A percentile compares a stretch with the other conserved stretches of the same genome.
Evolutionary conservation across 2,888 invertebrate species (phyloP).

Genomic region (Drosophila pseudotakahashii): DNA sequence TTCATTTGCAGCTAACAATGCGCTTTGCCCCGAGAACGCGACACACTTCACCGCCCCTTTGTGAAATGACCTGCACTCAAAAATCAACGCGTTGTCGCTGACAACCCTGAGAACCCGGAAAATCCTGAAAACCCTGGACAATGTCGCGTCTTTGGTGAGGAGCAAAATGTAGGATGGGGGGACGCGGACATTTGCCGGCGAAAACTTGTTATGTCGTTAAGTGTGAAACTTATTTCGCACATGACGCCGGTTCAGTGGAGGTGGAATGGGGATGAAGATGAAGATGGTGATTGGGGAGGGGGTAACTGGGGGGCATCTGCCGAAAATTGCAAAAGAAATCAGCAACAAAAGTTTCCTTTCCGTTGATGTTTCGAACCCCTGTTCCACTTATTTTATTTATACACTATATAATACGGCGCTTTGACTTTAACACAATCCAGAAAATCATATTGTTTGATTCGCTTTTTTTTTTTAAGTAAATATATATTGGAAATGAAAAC

Average conservation of each 20-base stretch:
- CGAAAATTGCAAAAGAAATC: slow-evolving; percentile 77
- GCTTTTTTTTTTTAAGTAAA: neutral
- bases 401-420: neutral
- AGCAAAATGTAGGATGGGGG: neutral
- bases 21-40: slow-evolving; percentile 19
- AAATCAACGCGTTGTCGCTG: slow-evolving; percentile 54
- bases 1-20: slow-evolving; percentile 44
- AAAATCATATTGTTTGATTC: neutral
- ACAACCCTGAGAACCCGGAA: slow-evolving; percentile 45
- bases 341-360: slow-evolving; percentile 74
- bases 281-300: neutral
- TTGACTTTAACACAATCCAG: neutral
- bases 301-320: slow-evolving; percentile 25
- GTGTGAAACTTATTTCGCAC: slow-evolving; percentile 80
- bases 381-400: slow-evolving; percentile 2
- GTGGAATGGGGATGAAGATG: neutral
- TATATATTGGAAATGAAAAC: no score
- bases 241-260: slow-evolving; percentile 57
- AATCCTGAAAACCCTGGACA: slow-evolving; percentile 56
- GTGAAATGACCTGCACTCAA: slow-evolving; percentile 61
- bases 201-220: slow-evolving; percentile 80
- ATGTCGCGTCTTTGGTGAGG: slow-evolving; percentile 32
- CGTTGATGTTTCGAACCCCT: slow-evolving; percentile 21
- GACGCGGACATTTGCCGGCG: slow-evolving; percentile 43
- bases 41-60: slow-evolving; percentile 43